Evolutionary conservation across 2,888 invertebrate species (phyloP).

Genomic region (Netelia fuscicornis): DNA sequence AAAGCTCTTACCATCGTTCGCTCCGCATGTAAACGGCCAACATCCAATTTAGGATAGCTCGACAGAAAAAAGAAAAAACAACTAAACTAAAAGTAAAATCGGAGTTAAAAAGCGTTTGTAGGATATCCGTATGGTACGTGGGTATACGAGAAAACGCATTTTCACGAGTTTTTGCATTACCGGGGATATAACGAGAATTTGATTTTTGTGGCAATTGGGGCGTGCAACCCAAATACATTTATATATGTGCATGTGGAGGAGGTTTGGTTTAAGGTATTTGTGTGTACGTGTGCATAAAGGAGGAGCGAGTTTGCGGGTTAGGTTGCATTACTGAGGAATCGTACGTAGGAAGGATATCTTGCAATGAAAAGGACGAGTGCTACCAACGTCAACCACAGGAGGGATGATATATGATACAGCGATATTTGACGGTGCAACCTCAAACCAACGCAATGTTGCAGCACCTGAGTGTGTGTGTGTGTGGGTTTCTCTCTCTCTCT

Average conservation of each 20-base stretch:
- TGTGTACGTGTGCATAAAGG: not conserved
- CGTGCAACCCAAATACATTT: not conserved
- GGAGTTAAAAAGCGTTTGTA: not conserved
- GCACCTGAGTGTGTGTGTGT: not conserved
- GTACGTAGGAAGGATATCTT: not conserved
- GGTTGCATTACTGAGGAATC: constrained; percentile 29
- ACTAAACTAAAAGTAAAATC: not conserved
- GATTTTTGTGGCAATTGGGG: not conserved
- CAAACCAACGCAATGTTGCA: constrained; percentile 10
- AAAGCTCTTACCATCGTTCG: constrained; percentile 26
- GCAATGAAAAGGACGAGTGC: not conserved
- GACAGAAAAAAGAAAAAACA: not conserved
- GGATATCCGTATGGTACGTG: not conserved
- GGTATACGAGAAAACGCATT: not conserved
- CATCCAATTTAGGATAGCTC: constrained; percentile 32
- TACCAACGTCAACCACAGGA: constrained; percentile 11
- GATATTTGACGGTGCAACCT: constrained; percentile 20
- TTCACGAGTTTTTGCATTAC: not conserved
- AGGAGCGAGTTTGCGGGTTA: not conserved
- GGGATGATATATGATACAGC: not conserved
- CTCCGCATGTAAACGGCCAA: constrained; percentile 23
- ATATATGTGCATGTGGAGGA: not conserved
- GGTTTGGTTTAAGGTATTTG: not conserved
- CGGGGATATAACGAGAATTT: constrained; percentile 10
- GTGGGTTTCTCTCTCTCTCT: not conserved